Conservation (phyloP, 2,888 invertebrate species). For the Trimorus sp. region DNA sequence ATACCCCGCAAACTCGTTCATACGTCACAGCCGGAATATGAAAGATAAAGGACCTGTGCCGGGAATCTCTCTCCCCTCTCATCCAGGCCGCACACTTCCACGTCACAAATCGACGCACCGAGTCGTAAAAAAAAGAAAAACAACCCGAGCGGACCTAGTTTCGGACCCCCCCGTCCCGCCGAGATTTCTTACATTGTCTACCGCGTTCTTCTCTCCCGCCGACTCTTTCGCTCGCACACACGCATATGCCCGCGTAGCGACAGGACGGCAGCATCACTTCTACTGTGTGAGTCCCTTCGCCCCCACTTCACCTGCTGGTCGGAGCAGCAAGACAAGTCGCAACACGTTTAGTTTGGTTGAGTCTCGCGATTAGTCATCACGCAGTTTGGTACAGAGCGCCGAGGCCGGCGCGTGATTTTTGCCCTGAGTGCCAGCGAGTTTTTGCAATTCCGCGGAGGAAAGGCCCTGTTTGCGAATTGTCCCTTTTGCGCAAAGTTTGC, state of each 20-base stretch:
- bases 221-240: constrained; percentile 17
- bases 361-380: constrained; percentile 64
- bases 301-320: constrained; percentile 60
- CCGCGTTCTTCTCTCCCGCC: constrained; percentile 3
- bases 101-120: no score
- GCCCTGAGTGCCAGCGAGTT: neutral
- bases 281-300: constrained; percentile 41
- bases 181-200: constrained; percentile 20
- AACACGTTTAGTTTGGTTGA: constrained; percentile 66
- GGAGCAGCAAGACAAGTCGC: constrained; percentile 58
- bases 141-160: constrained; percentile 30
- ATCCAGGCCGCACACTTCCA: no score
- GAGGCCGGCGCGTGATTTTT: constrained; percentile 35
- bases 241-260: neutral
- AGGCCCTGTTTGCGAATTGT: neutral
- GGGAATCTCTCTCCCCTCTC: no score
- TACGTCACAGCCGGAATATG: no score
- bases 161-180: neutral
- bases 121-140: no score
- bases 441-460: neutral
- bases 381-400: constrained; percentile 49
- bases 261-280: constrained; percentile 37
- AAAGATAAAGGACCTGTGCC: no score
- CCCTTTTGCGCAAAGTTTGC: constrained; percentile 1
- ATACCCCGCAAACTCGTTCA: no score